Evolutionary conservation across 2,113 vertebrate genomes (phyloP).

Genomic region (Burhinus bistriatus): DNA sequence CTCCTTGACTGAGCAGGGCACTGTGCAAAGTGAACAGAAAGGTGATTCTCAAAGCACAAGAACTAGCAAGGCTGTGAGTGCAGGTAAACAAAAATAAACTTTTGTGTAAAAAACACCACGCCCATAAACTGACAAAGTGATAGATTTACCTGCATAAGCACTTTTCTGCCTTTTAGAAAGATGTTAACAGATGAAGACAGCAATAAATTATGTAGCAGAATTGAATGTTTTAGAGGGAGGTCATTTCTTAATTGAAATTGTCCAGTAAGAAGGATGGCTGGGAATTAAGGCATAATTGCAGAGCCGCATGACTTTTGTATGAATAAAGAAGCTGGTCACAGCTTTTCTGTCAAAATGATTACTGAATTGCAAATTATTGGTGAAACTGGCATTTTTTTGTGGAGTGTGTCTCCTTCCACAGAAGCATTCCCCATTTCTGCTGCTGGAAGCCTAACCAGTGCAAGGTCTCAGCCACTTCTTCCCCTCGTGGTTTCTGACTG

Average conservation of each 20-base stretch:
- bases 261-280: slow-evolving; percentile 12
- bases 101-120: not conserved
- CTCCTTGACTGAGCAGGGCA: not conserved
- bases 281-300: not conserved
- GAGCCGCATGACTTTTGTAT: not conserved
- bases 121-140: not conserved
- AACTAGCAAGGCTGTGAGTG: not conserved
- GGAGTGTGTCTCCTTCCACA: not conserved
- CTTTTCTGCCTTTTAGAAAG: not conserved
- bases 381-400: not conserved
- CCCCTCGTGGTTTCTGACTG: not conserved
- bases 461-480: not conserved
- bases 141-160: not conserved
- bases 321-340: not conserved
- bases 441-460: not conserved
- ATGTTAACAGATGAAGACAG: not conserved
- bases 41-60: not conserved
- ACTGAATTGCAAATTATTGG: not conserved
- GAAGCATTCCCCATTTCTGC: not conserved
- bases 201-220: slow-evolving; percentile 5
- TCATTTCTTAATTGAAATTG: slow-evolving; percentile 41
- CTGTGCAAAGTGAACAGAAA: not conserved
- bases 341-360: slow-evolving; percentile 10
- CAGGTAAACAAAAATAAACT: not conserved
- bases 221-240: not conserved